Evolutionary conservation across 2,113 vertebrate species (phyloP).

Genomic region (Melanostigma gelatinosum): DNA sequence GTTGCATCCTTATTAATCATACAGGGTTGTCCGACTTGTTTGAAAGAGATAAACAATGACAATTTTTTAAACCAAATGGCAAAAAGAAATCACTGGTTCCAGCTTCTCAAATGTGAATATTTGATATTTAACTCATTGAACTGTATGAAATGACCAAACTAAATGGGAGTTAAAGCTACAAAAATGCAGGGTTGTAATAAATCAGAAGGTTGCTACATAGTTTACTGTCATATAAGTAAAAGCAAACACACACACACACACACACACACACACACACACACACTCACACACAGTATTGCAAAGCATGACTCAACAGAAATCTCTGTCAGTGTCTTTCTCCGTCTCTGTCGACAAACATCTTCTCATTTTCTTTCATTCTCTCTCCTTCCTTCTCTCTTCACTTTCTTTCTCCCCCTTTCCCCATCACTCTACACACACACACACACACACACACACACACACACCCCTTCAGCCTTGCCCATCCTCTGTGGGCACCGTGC

Average conservation of each 20-base stretch:
- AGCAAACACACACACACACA: not conserved
- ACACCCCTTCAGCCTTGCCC: slow-evolving; percentile 48
- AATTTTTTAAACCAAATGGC: not conserved
- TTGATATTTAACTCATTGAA: not conserved
- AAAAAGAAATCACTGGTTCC: not conserved
- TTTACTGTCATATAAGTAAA: not conserved
- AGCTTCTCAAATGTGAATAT: not conserved
- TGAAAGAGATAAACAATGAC: not conserved
- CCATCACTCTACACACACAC: slow-evolving; percentile 35
- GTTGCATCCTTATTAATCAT: not conserved
- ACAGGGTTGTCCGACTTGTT: not conserved
- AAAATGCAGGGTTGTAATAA: not conserved
- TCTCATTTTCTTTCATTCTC: slow-evolving; percentile 35
- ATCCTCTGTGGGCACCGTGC: slow-evolving; percentile 63
- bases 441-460: slow-evolving; percentile 28
- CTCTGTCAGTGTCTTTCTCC: slow-evolving; percentile 5
- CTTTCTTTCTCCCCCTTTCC: slow-evolving; percentile 33
- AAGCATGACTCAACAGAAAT: slow-evolving; percentile 76
- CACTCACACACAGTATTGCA: not conserved
- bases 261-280: not conserved
- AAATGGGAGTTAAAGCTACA: not conserved
- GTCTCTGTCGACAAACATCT: slow-evolving; percentile 28
- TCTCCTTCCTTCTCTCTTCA: slow-evolving; percentile 13
- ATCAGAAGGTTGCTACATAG: not conserved
- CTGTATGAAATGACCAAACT: not conserved